phyloP scores from a whole-genome alignment of 2,888 invertebrate species.

The Drosophila anceps region DNA sequence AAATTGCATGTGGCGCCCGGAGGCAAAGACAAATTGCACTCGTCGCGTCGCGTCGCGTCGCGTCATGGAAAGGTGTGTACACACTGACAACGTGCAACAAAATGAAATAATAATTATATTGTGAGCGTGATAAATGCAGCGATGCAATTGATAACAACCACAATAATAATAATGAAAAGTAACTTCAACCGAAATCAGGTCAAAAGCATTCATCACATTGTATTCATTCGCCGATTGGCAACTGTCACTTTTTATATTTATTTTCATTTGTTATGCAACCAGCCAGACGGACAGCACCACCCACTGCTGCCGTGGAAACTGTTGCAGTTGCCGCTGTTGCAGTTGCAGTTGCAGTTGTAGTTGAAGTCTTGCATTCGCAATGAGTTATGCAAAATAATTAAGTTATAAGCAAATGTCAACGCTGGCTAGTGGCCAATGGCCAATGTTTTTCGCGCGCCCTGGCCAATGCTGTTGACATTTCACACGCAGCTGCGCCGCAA shows the following conservation, averaged over 20 bases:
- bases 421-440: constrained; percentile 43
- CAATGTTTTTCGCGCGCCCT: constrained; percentile 21
- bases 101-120: constrained; percentile 35
- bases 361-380: constrained; percentile 25
- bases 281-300: constrained; percentile 39
- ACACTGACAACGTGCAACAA: constrained; percentile 30
- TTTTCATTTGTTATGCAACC: constrained; percentile 67
- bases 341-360: not conserved
- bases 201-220: constrained; percentile 69
- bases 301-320: constrained; percentile 16
- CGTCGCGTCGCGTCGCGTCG: constrained; percentile 60
- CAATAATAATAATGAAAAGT: constrained; percentile 42
- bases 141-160: constrained; percentile 23
- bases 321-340: not conserved
- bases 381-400: constrained; percentile 68
- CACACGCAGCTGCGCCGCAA: constrained; percentile 66
- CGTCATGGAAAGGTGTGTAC: constrained; percentile 69
- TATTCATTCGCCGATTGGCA: constrained; percentile 62
- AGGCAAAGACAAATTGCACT: constrained; percentile 76
- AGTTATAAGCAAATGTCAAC: constrained; percentile 70
- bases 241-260: constrained; percentile 70
- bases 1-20: constrained; percentile 65
- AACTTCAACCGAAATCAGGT: constrained; percentile 57
- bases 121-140: constrained; percentile 38
- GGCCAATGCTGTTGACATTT: constrained; percentile 65